Percentiles rank a stretch among this genome's conserved stretches.
phyloP scores from a whole-genome alignment of 2,888 invertebrate species.

The Spisula solida region DNA sequence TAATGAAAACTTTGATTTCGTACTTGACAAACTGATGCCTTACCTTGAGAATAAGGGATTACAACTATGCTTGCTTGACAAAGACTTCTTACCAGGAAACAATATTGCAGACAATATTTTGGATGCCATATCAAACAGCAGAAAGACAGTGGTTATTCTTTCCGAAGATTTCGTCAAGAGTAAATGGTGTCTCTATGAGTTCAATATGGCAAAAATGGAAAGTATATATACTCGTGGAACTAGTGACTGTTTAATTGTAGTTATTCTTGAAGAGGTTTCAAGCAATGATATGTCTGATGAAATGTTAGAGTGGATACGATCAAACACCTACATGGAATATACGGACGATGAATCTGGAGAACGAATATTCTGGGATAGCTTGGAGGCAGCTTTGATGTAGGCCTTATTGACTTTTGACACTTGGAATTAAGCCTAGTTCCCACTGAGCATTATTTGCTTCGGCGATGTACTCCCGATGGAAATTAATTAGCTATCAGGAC shows the following conservation, averaged over 20 bases:
- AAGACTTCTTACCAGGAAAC: conserved; percentile 74
- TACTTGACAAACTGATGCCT: conserved; percentile 48
- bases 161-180: conserved; percentile 68
- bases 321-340: conserved; percentile 47
- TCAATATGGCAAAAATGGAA: conserved; percentile 75
- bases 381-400: conserved; percentile 15
- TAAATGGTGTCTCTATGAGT: conserved; percentile 76
- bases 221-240: conserved; percentile 70
- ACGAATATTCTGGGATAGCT: conserved; percentile 43
- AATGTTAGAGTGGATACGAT: conserved; percentile 47
- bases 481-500: too few relatives aligned
- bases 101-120: conserved; percentile 73
- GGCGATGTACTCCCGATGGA: too few relatives aligned
- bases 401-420: too few relatives aligned
- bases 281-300: conserved; percentile 38
- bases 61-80: conserved; percentile 71
- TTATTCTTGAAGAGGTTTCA: conserved; percentile 61
- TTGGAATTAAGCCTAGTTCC: too few relatives aligned
- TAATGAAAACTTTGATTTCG: conserved; percentile 45
- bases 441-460: too few relatives aligned
- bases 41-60: conserved; percentile 51
- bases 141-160: conserved; percentile 74
- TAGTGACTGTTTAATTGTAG: conserved; percentile 66
- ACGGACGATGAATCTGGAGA: conserved; percentile 34
- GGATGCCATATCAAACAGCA: conserved; percentile 72